phyloP scores from a whole-genome alignment of 1,140 invertebrate genomes.

The Drosophila neocordata region DNA sequence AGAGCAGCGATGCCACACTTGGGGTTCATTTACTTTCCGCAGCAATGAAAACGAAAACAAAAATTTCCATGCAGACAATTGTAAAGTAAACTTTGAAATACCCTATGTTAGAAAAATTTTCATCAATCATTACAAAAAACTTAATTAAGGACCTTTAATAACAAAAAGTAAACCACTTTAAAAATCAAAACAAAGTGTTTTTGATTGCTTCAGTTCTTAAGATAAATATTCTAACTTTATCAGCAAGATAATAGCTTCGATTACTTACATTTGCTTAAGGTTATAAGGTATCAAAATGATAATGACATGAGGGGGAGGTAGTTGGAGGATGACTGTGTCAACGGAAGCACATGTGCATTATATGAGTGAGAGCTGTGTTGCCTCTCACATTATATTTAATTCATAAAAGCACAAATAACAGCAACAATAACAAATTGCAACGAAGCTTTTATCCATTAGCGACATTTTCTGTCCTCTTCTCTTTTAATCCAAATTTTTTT shows the following conservation, averaged over 20 bases:
- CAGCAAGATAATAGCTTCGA: too few species aligned
- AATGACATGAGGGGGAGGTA: constrained; percentile 1
- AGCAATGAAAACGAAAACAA: constrained; percentile 32
- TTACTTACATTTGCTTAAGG: too few species aligned
- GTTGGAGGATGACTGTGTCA: background rate
- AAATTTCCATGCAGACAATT: constrained; percentile 24
- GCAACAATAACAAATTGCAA: constrained; percentile 10
- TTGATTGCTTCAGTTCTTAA: too few species aligned
- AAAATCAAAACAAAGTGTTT: too few species aligned
- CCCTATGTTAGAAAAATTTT: background rate
- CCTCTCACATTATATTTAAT: constrained; percentile 53
- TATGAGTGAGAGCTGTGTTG: constrained; percentile 11
- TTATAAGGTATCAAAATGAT: background rate
- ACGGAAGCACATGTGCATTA: constrained; percentile 3
- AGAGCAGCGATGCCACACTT: constrained; percentile 31
- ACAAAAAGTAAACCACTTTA: too few species aligned
- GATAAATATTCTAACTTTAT: too few species aligned
- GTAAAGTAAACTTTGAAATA: background rate
- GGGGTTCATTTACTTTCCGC: constrained; percentile 66
- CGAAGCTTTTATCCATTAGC: constrained; percentile 26
- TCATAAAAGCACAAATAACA: constrained; percentile 57
- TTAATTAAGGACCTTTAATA: too few species aligned
- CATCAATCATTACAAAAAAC: too few species aligned
- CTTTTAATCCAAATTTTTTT: background rate
- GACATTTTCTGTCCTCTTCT: constrained; percentile 5